Percentiles rank a stretch among this genome's conserved stretches.
These are phyloP conservation scores for Daubentonia madagascariensis DNA, from an alignment of 2,113 vertebrate genomes.

Conservation along the genomic window DNA sequence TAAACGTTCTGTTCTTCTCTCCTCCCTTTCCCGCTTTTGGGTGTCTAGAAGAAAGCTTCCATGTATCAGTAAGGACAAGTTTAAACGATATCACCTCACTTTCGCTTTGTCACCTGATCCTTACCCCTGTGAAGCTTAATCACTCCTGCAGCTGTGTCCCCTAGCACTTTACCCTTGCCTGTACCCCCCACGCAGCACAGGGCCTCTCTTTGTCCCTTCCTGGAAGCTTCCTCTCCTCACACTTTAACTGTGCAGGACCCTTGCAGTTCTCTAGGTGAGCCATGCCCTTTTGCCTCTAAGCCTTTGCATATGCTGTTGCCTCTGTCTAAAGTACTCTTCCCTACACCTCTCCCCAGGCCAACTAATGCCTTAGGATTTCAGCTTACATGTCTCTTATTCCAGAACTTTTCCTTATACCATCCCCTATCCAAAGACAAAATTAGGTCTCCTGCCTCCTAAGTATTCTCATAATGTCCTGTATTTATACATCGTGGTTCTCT, in stretches of 20 bases:
- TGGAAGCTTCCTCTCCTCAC: background rate
- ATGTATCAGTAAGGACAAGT: background rate
- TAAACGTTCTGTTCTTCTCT: background rate
- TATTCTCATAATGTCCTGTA: background rate
- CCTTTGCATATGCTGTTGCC: background rate
- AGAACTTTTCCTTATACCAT: background rate
- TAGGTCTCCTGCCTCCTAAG: background rate
- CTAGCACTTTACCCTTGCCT: background rate
- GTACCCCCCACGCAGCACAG: background rate
- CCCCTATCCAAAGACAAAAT: background rate
- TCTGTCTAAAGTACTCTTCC: background rate
- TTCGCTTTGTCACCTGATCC: background rate
- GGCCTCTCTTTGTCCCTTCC: background rate
- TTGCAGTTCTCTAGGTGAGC: background rate
- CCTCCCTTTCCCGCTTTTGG: background rate
- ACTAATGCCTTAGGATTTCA: background rate
- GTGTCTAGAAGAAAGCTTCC: background rate
- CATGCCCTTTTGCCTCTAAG: background rate
- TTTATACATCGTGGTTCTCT: background rate
- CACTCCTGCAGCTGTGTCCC: background rate
- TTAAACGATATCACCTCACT: background rate
- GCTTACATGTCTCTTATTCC: background rate
- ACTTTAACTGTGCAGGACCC: background rate
- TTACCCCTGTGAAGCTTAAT: background rate
- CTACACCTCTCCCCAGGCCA: background rate